phyloP scores from a whole-genome alignment of 2,797 vertebrate genomes.

The Nyctibius grandis region DNA sequence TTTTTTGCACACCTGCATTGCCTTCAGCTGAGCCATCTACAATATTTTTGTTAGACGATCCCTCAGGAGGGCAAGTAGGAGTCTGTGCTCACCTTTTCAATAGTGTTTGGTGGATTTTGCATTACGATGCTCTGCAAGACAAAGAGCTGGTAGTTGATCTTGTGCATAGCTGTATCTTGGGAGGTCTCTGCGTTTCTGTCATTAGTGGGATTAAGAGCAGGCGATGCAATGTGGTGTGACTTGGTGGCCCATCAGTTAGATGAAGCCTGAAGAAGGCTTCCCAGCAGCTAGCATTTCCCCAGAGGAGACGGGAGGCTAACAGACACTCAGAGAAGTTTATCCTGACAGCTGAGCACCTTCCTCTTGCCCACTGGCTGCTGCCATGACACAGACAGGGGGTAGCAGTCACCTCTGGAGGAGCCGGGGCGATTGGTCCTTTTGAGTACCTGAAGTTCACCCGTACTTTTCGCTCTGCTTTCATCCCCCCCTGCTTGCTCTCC shows the following conservation, averaged over 20 bases:
- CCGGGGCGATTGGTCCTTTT: rapidly evolving
- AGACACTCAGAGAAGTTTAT: neutral
- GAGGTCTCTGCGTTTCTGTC: neutral
- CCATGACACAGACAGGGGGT: neutral
- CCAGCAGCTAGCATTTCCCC: neutral
- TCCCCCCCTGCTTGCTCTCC: neutral
- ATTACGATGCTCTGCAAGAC: neutral
- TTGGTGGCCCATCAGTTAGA: neutral
- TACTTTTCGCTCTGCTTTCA: neutral
- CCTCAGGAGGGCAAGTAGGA: neutral
- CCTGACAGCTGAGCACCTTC: neutral
- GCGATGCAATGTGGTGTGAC: too few species aligned
- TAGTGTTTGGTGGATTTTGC: neutral
- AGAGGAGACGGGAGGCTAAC: neutral
- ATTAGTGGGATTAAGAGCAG: neutral
- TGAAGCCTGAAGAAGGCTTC: neutral
- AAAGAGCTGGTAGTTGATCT: neutral
- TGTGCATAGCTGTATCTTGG: neutral
- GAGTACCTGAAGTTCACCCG: neutral
- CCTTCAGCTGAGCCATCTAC: neutral
- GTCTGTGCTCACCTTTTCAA: neutral
- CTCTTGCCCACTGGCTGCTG: neutral
- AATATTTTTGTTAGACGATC: neutral
- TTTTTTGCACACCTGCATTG: neutral
- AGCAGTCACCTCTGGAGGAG: neutral